Evolutionary conservation across 2,113 vertebrate species (phyloP).

Genomic region (Paratilapia polleni): DNA sequence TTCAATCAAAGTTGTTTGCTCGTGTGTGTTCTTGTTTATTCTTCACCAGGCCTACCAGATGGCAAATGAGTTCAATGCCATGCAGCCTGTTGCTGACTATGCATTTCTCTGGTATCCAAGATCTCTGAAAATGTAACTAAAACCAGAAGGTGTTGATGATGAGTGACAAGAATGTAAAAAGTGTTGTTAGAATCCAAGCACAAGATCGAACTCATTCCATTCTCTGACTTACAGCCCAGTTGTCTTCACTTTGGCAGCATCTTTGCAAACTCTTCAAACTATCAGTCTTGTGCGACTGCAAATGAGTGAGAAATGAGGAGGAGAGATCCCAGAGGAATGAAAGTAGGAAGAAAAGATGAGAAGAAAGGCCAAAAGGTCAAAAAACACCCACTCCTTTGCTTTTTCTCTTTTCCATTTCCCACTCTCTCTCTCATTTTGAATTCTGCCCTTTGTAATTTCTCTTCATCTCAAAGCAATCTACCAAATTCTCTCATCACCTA

Average conservation of each 20-base stretch:
- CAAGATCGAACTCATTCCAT: background rate
- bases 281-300: constrained; percentile 15
- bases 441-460: constrained; percentile 16
- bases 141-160: background rate
- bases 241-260: constrained; percentile 5
- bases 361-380: constrained; percentile 57
- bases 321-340: constrained; percentile 62
- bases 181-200: background rate
- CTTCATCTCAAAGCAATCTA: background rate
- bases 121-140: background rate
- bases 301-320: constrained; percentile 59
- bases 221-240: background rate
- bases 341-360: constrained; percentile 73
- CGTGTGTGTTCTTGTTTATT: constrained; percentile 63
- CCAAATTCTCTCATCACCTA: background rate
- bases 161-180: background rate
- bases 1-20: constrained; percentile 54
- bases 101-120: background rate
- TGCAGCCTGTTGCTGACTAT: background rate
- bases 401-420: constrained; percentile 54
- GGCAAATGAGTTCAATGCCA: constrained; percentile 19
- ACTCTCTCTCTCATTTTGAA: constrained; percentile 36
- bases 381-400: constrained; percentile 58
- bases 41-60: constrained; percentile 27
- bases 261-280: constrained; percentile 5